phyloP scores from a whole-genome alignment of 1,140 invertebrate genomes.

The Drosophila arizonae region DNA sequence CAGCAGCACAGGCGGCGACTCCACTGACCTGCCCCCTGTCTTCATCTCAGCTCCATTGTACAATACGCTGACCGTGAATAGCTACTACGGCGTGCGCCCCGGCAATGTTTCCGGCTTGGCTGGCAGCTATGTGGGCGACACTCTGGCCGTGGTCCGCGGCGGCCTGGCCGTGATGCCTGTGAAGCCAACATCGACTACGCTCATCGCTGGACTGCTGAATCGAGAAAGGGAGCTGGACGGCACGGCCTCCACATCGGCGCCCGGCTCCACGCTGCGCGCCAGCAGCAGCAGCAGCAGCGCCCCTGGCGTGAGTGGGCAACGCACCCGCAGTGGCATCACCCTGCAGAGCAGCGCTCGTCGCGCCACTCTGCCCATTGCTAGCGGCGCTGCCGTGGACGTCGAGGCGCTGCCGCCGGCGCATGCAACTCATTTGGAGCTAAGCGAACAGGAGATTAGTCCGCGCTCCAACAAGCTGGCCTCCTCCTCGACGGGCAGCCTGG shows the following conservation, averaged over 20 bases:
- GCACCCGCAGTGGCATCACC: conserved; percentile 31
- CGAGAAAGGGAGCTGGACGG: conserved; percentile 72
- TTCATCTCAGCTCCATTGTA: conserved; percentile 77
- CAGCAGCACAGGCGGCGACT: conserved; percentile 54
- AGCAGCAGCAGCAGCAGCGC: conserved; percentile 43
- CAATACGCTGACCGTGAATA: conserved; percentile 75
- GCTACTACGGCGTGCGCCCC: conserved; percentile 57
- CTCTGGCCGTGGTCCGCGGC: conserved; percentile 68
- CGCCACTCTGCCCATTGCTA: conserved; percentile 75
- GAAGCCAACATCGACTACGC: conserved; percentile 75
- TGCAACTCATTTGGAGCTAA: conserved; percentile 10
- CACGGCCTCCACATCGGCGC: conserved; percentile 7
- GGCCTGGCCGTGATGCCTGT: conserved; percentile 73
- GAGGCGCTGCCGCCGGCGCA: conserved; percentile 38
- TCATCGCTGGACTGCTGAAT: conserved; percentile 77
- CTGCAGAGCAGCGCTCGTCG: conserved; percentile 55
- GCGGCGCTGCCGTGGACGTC: conserved; percentile 20
- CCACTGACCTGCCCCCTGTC: conserved; percentile 63
- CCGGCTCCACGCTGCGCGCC: conserved; percentile 33
- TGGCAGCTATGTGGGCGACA: conserved; percentile 77
- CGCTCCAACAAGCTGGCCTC: conserved; percentile 69
- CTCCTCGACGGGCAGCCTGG: conserved; percentile 74
- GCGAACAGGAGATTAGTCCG: conserved; percentile 60
- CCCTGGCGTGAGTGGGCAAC: conserved; percentile 34
- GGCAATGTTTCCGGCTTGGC: conserved; percentile 51